phyloP scores from a whole-genome alignment of 2,797 vertebrate genomes.

The Rhinatrema bivittatum region DNA sequence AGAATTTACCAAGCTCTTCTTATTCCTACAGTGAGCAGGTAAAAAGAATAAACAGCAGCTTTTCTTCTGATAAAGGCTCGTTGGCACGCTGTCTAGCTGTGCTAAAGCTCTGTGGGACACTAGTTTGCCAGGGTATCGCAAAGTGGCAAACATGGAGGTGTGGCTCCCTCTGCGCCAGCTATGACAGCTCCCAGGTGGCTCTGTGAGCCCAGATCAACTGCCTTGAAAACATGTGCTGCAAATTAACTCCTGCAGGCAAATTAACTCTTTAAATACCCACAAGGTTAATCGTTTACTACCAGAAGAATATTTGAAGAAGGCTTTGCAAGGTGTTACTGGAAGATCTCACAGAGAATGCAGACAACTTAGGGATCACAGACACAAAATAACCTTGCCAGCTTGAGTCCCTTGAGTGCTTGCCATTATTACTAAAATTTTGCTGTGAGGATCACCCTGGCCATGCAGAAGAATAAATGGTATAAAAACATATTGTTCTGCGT shows the following conservation, averaged over 20 bases:
- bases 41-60: neutral
- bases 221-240: neutral
- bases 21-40: neutral
- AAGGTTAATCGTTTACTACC: neutral
- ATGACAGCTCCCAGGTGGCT: neutral
- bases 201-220: accelerated
- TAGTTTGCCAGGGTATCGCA: no score
- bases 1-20: no score
- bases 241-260: neutral
- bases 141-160: accelerated
- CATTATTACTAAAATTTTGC: no score
- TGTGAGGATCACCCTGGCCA: no score
- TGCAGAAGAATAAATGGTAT: no score
- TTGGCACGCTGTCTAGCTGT: no score
- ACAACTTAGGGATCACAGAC: neutral
- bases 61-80: neutral
- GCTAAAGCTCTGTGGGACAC: no score
- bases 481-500: no score
- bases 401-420: no score
- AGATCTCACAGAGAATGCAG: neutral
- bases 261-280: neutral
- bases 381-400: no score
- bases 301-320: neutral
- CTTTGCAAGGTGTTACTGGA: neutral
- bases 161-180: neutral